Evolutionary conservation across 2,888 invertebrate species (phyloP).

Genomic region (Macaria liturata): DNA sequence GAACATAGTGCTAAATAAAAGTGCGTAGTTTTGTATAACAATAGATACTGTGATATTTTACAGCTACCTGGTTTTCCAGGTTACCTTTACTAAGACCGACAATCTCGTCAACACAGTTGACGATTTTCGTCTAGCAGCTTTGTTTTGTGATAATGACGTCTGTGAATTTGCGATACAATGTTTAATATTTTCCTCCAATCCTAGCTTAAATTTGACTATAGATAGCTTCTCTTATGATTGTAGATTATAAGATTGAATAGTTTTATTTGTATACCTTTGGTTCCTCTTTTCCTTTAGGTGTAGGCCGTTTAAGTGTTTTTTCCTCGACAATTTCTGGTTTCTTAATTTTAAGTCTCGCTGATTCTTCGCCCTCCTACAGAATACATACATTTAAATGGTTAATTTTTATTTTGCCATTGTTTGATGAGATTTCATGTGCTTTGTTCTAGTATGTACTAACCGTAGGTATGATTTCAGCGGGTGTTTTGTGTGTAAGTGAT

Average conservation of each 20-base stretch:
- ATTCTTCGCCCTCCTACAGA: conserved; percentile 70
- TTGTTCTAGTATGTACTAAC: conserved; percentile 52
- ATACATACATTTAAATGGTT: conserved; percentile 22
- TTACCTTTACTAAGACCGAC: conserved; percentile 67
- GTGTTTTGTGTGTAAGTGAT: conserved; percentile 77
- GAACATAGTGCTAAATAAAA: conserved; percentile 8
- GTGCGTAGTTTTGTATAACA: conserved; percentile 9
- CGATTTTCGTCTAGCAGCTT: conserved; percentile 44
- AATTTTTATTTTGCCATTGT: conserved; percentile 12
- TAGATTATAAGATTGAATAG: no score
- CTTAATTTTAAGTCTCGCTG: conserved; percentile 75
- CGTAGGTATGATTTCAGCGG: conserved; percentile 73
- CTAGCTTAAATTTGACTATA: no score
- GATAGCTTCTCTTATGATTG: no score
- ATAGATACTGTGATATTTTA: conserved; percentile 33
- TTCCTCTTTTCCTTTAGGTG: conserved; percentile 57
- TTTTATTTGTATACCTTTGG: conserved; percentile 52
- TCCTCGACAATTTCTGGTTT: conserved; percentile 77
- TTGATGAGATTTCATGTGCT: not conserved
- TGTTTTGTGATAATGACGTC: conserved; percentile 50
- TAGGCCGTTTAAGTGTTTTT: conserved; percentile 71
- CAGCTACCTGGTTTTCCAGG: conserved; percentile 27
- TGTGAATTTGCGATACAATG: conserved; percentile 50
- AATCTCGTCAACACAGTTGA: conserved; percentile 57
- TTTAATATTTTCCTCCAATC: not conserved